Evolutionary conservation across 2,797 vertebrate species (phyloP).

Genomic region (Siniperca obscura): DNA sequence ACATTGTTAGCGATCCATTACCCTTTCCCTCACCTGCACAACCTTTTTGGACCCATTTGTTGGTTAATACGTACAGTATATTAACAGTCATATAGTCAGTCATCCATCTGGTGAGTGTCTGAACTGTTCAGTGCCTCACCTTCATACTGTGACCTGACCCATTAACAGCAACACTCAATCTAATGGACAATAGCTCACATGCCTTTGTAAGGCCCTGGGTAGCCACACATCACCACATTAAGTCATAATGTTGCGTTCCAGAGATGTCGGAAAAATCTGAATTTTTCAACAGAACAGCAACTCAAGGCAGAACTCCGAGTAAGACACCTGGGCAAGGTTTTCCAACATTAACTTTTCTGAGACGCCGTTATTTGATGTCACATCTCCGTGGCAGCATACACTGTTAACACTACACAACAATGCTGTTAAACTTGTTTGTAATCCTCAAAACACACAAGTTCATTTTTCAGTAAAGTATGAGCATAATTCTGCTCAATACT

Average conservation of each 20-base stretch:
- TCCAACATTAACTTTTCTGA: neutral
- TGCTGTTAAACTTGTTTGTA: neutral
- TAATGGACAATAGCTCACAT: constrained; percentile 25
- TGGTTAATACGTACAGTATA: constrained; percentile 1
- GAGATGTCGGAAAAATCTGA: constrained; percentile 40
- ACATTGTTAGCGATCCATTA: constrained; percentile 32
- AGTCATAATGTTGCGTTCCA: constrained; percentile 41
- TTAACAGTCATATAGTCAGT: constrained; percentile 30
- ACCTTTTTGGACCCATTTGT: constrained; percentile 36
- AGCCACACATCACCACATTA: neutral
- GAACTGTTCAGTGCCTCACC: constrained; percentile 43
- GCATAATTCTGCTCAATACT: neutral
- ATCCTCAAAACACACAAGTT: neutral
- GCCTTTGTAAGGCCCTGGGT: constrained; percentile 9
- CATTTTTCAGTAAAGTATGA: neutral
- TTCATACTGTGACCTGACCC: constrained; percentile 52
- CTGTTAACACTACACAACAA: constrained; percentile 36
- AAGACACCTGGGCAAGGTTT: constrained; percentile 1
- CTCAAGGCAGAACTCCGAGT: neutral
- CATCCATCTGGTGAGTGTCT: constrained; percentile 35
- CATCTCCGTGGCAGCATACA: neutral
- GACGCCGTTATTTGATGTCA: neutral
- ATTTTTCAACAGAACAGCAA: neutral
- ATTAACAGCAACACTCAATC: constrained; percentile 30
- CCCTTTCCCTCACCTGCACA: constrained; percentile 20